Evolutionary conservation across 2,113 vertebrate species (phyloP), one percentile per base, ranked within the genome.

Genomic region (Copsychus sechellarum): DNA sequence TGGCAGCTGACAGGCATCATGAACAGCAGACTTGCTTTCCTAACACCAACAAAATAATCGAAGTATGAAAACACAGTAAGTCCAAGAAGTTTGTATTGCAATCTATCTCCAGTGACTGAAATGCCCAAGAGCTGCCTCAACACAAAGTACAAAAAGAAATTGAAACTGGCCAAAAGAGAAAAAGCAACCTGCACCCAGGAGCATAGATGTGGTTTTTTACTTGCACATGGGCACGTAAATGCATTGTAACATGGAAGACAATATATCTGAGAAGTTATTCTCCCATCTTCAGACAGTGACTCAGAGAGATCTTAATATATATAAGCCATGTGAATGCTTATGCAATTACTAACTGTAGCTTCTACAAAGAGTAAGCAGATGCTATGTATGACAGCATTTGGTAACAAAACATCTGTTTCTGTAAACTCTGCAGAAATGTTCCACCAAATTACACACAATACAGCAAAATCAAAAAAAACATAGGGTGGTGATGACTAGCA

Each of bases 251-350:
- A 69, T 11, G 8, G 19, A 54, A 86, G 40, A 54, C 6, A 76
- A 14, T 47, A 18, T 23, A 51, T 71, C 25, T 34, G 61, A 51
- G 11, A 85, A 72, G n/a, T 61, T 48, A 18, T 47, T 76, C 42
- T 84, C 51, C 64, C n/a, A 60, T 71, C 57, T 67, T 93, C 86
- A 88, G 86, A 79, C 56, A 85, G 53, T 14, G n/a, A 72, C n/a
- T 86, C 82, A 67, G 33, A 87, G 31, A 83, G 18, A 80, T 38
- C 45, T 70, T 74, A 25, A 76, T 54, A 67, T 14, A 84, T 26
- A 28, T 8, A 87, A 81, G 17, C 33, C 57, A 26, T 24, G 38
- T 0, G 1, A 90, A 76, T 48, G 31, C 40, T 93, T 36, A 40
- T 6, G 19, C 58, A 77, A 56, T 48, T 57, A 64, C 50, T 60